A percentile compares a stretch with the other conserved stretches of the same genome.
phyloP scores from a whole-genome alignment of 2,797 vertebrate species.

The Falco novaeseelandiae region DNA sequence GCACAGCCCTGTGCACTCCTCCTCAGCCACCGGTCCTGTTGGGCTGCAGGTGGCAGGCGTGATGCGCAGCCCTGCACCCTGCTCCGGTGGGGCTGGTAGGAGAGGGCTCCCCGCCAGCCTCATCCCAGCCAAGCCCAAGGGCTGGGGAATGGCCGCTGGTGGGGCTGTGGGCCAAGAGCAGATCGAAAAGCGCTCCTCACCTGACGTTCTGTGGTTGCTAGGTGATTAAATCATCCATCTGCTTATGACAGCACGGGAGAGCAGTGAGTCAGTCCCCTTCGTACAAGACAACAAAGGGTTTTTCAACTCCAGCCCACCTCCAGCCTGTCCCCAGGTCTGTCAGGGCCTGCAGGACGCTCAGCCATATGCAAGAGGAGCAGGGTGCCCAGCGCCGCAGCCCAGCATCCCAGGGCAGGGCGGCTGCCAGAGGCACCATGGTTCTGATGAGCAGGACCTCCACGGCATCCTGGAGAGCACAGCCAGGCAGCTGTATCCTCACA shows the following conservation, averaged over 20 bases:
- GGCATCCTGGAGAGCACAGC: neutral
- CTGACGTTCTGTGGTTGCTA: conserved; percentile 63
- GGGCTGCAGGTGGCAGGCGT: neutral
- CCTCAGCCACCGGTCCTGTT: neutral
- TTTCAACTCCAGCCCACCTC: neutral
- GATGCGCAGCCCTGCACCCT: rapidly evolving
- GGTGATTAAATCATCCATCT: conserved; percentile 70
- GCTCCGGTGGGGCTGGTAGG: neutral
- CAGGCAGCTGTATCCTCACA: neutral
- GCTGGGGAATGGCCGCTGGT: neutral
- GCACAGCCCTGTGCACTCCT: neutral
- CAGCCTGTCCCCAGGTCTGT: neutral
- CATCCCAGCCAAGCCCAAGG: neutral
- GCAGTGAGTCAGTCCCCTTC: conserved; percentile 53
- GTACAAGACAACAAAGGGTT: neutral
- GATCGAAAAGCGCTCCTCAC: neutral
- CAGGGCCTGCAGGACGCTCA: neutral
- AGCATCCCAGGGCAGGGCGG: neutral
- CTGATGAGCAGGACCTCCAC: neutral
- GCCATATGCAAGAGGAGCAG: rapidly evolving
- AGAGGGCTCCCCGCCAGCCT: neutral
- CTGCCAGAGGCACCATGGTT: rapidly evolving
- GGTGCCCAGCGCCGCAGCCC: neutral
- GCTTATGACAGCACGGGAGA: conserved; percentile 49
- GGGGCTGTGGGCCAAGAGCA: neutral